Percentiles rank a stretch among this genome's conserved stretches.
Conservation (phyloP, 1,140 invertebrate genomes). For the Manduca sexta region DNA sequence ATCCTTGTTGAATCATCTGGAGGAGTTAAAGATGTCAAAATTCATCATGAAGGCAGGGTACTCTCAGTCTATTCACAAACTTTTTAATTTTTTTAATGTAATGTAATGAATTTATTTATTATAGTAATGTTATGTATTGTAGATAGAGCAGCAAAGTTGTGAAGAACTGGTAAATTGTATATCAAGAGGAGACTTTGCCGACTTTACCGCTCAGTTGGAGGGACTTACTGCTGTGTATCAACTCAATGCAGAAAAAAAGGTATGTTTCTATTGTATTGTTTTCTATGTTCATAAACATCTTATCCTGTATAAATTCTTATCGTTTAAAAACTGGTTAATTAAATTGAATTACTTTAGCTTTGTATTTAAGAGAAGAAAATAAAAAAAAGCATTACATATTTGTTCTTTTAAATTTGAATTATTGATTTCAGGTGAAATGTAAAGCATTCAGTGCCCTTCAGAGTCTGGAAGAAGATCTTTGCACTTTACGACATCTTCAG, state of each 20-base stretch:
- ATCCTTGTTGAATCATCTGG: conserved; percentile 88
- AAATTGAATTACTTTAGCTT: too few species aligned
- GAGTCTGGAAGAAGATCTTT: conserved; percentile 93
- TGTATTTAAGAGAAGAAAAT: neutral
- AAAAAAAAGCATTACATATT: neutral
- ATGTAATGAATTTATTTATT: neutral
- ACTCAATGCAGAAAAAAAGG: conserved; percentile 94
- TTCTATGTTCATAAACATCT: too few species aligned
- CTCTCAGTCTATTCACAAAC: neutral
- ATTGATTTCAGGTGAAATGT: conserved; percentile 79
- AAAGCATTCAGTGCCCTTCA: conserved; percentile 94
- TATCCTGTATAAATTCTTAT: too few species aligned
- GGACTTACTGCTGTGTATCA: conserved; percentile 94
- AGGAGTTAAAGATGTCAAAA: conserved; percentile 92
- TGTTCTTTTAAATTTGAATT: conserved; percentile 7
- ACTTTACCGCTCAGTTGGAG: conserved; percentile 93
- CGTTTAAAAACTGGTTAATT: too few species aligned
- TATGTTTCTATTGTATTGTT: conserved; percentile 6
- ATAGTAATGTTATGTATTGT: neutral
- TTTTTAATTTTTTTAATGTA: conserved; percentile 2
- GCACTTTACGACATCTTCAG: conserved; percentile 84
- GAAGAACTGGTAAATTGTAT: conserved; percentile 81
- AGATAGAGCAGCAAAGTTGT: conserved; percentile 80
- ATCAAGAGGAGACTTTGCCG: conserved; percentile 88
- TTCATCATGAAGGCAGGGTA: conserved; percentile 89